Evolutionary conservation across 2,888 invertebrate species (phyloP), one percentile per base, ranked within the genome.

Genomic region (Thereva nobilitata): DNA sequence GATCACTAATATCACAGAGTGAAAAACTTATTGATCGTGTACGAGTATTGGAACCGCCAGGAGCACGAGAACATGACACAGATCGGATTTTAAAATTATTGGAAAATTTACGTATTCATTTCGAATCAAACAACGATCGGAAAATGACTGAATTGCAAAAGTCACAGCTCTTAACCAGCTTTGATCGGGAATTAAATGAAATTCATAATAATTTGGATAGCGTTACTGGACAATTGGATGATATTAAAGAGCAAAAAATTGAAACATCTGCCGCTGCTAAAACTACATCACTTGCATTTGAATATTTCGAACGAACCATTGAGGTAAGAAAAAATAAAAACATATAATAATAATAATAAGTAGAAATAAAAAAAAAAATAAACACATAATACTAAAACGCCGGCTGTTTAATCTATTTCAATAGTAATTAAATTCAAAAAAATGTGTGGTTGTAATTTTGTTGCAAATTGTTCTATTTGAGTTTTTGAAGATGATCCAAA

Each of bases 221-320:
- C 73, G 80, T 90, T 67, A 84, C 85, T 72, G 80, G 83, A 59
- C 89, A 90, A 75, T 79, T 90, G 73, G 79, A 82, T 70, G 85
- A 85, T 67, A 84, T 88, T 72, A 84, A 86, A 73, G 87, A 86
- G 65, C 87, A 89, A 79, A 89, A 86, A 78, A 89, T 90, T 40
- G 90, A 90, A 75, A 90, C 89, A 71, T 81, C 89, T 71, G 83
- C 86, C 5, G 86, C 88, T 44, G 89, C 90, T 5, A 87, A 86
- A 77, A 85, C 88, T 63, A 88, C 88, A 52, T 87, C 89, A 5
- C 81, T 86, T 71, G 87, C 89, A 41, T 92, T 91, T 76, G 84
- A 85, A 70, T 87, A 89, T 74, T 91, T 92, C 77, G 90, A 92
- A 80, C 87, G 87, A 78, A 90, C 90, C 63, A 86, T 92, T 71